phyloP scores from a whole-genome alignment of 2,888 invertebrate genomes.

The Tetropium fuscum region DNA sequence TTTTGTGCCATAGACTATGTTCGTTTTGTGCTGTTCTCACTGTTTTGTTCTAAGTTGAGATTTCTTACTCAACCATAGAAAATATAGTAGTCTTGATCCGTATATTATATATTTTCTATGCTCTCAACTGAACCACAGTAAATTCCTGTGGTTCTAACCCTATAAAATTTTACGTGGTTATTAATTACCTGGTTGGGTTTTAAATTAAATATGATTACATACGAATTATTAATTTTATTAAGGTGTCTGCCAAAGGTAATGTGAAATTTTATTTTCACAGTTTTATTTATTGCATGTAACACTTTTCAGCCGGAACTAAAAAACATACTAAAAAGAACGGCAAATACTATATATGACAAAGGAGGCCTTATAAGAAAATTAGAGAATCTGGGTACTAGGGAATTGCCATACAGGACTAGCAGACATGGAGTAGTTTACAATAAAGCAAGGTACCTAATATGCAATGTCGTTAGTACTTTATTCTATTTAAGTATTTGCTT shows the following conservation, averaged over 20 bases:
- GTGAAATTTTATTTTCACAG: not conserved
- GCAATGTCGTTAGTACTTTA: no score
- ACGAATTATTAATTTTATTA: slow-evolving; percentile 76
- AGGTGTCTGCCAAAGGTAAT: slow-evolving; percentile 74
- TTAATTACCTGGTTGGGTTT: no score
- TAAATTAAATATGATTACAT: slow-evolving; percentile 72
- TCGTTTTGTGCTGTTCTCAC: no score
- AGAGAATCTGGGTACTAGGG: slow-evolving; percentile 80
- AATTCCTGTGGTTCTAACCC: no score
- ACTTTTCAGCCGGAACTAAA: slow-evolving; percentile 73
- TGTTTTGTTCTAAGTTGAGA: no score
- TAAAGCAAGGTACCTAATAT: slow-evolving; percentile 71
- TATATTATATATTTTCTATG: no score
- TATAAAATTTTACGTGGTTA: no score
- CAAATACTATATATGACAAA: slow-evolving; percentile 77
- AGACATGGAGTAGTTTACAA: slow-evolving; percentile 75
- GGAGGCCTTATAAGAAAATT: slow-evolving; percentile 84
- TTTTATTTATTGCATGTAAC: slow-evolving; percentile 7
- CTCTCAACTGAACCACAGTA: no score
- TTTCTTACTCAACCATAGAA: no score
- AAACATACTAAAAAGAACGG: slow-evolving; percentile 76
- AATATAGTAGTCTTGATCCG: no score
- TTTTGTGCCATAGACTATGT: no score
- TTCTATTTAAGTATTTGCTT: not conserved
- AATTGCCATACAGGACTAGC: slow-evolving; percentile 79